Base-by-base conservation (phyloP, 64 coral and sea anemone genomes). In the Stichodactyla helianthus region DNA sequence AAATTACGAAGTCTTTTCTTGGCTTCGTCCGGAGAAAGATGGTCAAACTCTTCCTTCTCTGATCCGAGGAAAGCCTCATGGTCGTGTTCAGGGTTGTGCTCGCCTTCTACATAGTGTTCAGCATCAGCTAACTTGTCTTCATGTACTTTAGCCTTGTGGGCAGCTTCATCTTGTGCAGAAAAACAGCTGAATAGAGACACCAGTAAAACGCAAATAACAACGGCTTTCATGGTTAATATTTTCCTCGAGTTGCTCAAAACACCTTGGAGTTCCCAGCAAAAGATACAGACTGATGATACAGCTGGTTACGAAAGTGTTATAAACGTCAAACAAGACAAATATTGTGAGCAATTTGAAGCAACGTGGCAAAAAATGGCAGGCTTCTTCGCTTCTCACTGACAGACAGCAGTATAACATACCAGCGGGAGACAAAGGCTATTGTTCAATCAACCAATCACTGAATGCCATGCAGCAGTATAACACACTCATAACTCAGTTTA, bases 31-130 rank as follows among this genome's bases (percentile, higher is more conserved):
- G 93, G 93, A 12, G 97, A 22, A 1, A 99, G 88, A 28, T 99
- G 87, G 6, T 99, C 97, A 52, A 93, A 99, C 20, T 99, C 97
- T 12, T 99, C 88, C 83, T 99, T 99, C 77, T 89, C 87, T 76
- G 88, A 88, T 0, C 97, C 97, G 6, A 99, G 83, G 59, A 99
- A 99, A 13, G 97, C 97, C 50, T 99, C 97, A 26, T 94, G 93
- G 76, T 99, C 97, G 67, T 95, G 94, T 28, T 99, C 93, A 17
- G 90, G 55, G 82, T 86, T 94, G 12, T 98, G 95, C 51, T 98
- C 92, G 44, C 89, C 95, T 15, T 94, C 84, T 5, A 86, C 86
- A 31, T 23, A 64, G 62, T 98, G 95, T 9, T 99, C 93, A 71
- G 94, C 92, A 8, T 93, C 93, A 17, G 97, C 94, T 15, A 99